Base-by-base conservation (phyloP, 2,888 invertebrate species). In the Apomyelois bistriatella region DNA sequence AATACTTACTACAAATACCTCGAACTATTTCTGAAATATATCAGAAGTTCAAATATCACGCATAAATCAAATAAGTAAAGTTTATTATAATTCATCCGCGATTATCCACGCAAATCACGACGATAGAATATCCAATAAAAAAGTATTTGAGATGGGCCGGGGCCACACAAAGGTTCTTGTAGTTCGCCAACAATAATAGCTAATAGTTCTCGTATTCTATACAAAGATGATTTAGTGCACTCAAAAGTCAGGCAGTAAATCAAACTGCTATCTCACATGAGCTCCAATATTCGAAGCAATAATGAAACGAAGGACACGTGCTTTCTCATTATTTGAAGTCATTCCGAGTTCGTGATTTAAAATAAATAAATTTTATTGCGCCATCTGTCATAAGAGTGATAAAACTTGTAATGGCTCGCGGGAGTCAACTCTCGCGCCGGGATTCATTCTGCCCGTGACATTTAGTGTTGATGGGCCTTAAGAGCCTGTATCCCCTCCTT, bases 131-230 rank as follows among this genome's bases (percentile, higher is more conserved):
- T 54, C 58, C 64, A 70, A 75, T 75, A 76, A 75, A 83, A 82
- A 82, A 81, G 76, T 65, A 64, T 67, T 63, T 59, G 58, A 57
- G 62, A 67, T 54, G 60, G 66, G 60, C 59, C 65, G 66, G 70
- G 72, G 65, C 71, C 78, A 67, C 78, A 86, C 80, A 85, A 84
- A 79, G 65, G 68, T 64, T 59, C 64, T 76, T 78, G 78, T 81
- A 85, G 79, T 78, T 82, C 74, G 78, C 82, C 79, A 83, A 82
- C 86, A 87, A 82, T 86, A 87, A 87, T 85, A 86, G 82, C 82
- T 87, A 89, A 88, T 90, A 88, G 86, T 90, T 88, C 84, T 85
- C 81, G 81, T 86, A 77, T 84, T 85, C 81, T 75, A 85, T 87
- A 86, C 78, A 85, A 76, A 82, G 69, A 80, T 88, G 89, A 90